Percentiles rank a stretch among this genome's conserved stretches.
Conservation (phyloP, 30 jellyfish, hydroid and myxozoan species). For the Turritopsis dohrnii region DNA sequence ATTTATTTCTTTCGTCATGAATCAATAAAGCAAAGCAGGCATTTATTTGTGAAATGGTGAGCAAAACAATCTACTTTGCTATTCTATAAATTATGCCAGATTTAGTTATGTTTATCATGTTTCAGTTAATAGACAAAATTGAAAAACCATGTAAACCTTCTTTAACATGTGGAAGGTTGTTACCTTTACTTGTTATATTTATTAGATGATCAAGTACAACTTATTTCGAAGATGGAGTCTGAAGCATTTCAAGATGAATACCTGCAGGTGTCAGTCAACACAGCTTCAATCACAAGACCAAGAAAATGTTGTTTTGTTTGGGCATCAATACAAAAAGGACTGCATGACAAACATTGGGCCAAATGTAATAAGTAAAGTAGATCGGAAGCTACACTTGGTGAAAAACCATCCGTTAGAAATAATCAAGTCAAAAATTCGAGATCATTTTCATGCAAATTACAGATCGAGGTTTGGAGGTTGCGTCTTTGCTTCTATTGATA, state of each 20-base stretch:
- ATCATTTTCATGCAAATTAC: conserved; percentile 72
- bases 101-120: not conserved
- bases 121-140: too few relatives aligned
- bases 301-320: conserved; percentile 31
- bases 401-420: conserved; percentile 79
- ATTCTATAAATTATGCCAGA: too few relatives aligned
- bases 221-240: not conserved
- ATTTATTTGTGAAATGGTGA: too few relatives aligned
- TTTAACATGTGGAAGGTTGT: too few relatives aligned
- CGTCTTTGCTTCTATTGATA: conserved; percentile 88
- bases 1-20: too few relatives aligned
- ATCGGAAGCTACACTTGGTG: conserved; percentile 45
- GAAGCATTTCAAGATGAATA: not conserved
- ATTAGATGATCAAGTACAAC: not conserved
- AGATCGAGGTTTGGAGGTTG: conserved; percentile 89
- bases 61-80: too few relatives aligned
- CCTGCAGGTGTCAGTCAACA: not conserved
- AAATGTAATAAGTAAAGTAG: conserved; percentile 40
- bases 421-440: conserved; percentile 52
- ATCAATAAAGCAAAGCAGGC: too few relatives aligned
- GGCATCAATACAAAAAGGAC: conserved; percentile 56
- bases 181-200: too few relatives aligned
- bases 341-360: conserved; percentile 78
- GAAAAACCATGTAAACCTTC: too few relatives aligned
- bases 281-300: not conserved